Percentiles rank a stretch among this genome's conserved stretches.
Evolutionary conservation across 2,797 vertebrate genomes (phyloP).

Genomic region (Avahi laniger): DNA sequence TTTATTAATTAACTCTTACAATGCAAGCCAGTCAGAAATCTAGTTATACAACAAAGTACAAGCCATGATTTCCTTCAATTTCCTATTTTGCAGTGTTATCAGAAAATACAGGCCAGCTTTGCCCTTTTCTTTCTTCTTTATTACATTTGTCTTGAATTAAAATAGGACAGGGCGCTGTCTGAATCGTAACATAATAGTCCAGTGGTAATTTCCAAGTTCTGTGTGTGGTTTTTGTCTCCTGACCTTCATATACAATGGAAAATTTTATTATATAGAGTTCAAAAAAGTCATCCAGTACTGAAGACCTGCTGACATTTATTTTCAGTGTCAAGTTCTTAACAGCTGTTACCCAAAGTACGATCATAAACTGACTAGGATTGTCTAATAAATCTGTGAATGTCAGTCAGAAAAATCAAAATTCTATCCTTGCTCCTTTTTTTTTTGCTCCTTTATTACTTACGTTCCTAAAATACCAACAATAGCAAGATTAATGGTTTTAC

Average conservation of each 20-base stretch:
- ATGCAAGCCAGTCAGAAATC: not conserved
- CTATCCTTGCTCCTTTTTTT: no score
- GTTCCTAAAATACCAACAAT: not conserved
- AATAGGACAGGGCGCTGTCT: constrained; percentile 18
- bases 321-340: not conserved
- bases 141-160: constrained; percentile 9
- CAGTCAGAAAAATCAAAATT: not conserved
- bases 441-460: not conserved
- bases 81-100: constrained; percentile 20
- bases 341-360: not conserved
- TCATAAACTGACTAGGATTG: fast-evolving
- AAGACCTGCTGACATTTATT: not conserved
- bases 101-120: constrained; percentile 5
- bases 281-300: not conserved
- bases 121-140: constrained; percentile 45
- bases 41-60: not conserved
- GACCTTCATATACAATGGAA: constrained; percentile 72
- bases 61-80: not conserved
- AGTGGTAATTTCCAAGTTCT: constrained; percentile 43
- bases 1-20: not conserved
- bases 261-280: constrained; percentile 27
- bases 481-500: not conserved
- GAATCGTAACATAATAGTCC: not conserved
- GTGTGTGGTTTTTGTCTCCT: constrained; percentile 26
- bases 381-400: not conserved